These are phyloP conservation scores for Caenorhabditis angaria DNA, from an alignment of 2,888 invertebrate species.

Conservation along the genomic window DNA sequence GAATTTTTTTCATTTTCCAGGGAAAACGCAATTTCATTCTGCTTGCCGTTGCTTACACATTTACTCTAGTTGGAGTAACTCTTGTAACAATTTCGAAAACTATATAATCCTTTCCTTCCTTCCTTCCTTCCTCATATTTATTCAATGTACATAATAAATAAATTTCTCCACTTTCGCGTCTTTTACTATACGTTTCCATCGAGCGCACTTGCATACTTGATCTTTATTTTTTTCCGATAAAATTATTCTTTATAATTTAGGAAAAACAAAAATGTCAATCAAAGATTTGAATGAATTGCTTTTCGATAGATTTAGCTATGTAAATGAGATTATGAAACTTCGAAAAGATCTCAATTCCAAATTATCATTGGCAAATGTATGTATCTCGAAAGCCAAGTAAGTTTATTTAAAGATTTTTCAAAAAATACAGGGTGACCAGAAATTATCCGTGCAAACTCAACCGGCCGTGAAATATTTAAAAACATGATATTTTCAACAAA, in stretches of 20 bases:
- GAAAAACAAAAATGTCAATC: constrained; percentile 2
- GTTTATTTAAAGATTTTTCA: no score
- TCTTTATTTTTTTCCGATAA: not conserved
- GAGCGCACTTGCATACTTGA: constrained; percentile 7
- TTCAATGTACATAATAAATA: no score
- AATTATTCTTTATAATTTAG: not conserved
- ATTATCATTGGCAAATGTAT: constrained; percentile 23
- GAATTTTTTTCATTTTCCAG: constrained; percentile 28
- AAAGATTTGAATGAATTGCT: constrained; percentile 16
- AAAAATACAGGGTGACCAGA: no score
- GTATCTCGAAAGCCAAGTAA: constrained; percentile 45
- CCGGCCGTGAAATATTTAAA: no score
- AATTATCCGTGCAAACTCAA: no score
- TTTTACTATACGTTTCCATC: no score
- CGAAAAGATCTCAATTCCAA: constrained; percentile 14
- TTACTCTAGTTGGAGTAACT: constrained; percentile 52
- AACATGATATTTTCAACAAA: no score
- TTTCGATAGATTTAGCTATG: constrained; percentile 24
- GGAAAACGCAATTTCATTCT: constrained; percentile 48
- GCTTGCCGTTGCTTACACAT: constrained; percentile 46
- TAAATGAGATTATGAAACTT: constrained; percentile 20
- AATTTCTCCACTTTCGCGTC: no score
- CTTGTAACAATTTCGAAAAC: constrained; percentile 39
- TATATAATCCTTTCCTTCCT: constrained; percentile 8
- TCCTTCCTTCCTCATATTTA: not conserved